These are phyloP conservation scores for Thyatira batis DNA, from an alignment of 2,888 invertebrate genomes.

Conservation along the genomic window DNA sequence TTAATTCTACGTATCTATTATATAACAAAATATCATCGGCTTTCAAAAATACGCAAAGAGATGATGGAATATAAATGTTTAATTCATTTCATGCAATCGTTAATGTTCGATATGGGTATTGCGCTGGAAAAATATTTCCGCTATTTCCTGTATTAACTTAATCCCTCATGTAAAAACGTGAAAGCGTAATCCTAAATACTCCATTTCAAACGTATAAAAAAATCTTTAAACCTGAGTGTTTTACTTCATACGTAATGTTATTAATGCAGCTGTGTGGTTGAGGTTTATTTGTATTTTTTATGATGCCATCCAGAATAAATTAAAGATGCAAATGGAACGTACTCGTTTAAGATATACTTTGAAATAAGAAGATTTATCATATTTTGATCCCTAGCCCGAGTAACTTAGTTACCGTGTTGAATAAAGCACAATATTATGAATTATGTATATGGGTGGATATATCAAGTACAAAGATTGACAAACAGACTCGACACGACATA, in stretches of 20 bases:
- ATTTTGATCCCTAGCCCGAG: no score
- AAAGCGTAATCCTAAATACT: constrained; percentile 20
- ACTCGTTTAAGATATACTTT: no score
- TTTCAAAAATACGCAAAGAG: not conserved
- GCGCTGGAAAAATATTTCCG: constrained; percentile 12
- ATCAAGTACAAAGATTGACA: not conserved
- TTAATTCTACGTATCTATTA: not conserved
- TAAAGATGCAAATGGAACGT: not conserved
- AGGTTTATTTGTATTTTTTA: not conserved
- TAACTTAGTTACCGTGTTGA: no score
- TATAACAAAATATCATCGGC: not conserved
- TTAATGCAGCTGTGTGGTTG: not conserved
- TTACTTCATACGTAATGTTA: not conserved
- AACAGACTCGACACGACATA: not conserved
- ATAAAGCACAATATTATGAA: no score
- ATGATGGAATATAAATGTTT: not conserved
- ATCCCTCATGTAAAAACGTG: constrained; percentile 15
- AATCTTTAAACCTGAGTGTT: not conserved
- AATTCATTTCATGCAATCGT: constrained; percentile 7
- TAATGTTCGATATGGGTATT: constrained; percentile 1
- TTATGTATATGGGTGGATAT: no score
- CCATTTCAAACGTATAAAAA: constrained; percentile 9
- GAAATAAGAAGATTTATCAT: no score
- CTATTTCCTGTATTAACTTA: constrained; percentile 11
- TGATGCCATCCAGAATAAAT: not conserved